A percentile compares a stretch with the other conserved stretches of the same genome.
These are phyloP conservation scores for Drosophila dives DNA, from an alignment of 2,888 invertebrate genomes.

Conservation along the genomic window DNA sequence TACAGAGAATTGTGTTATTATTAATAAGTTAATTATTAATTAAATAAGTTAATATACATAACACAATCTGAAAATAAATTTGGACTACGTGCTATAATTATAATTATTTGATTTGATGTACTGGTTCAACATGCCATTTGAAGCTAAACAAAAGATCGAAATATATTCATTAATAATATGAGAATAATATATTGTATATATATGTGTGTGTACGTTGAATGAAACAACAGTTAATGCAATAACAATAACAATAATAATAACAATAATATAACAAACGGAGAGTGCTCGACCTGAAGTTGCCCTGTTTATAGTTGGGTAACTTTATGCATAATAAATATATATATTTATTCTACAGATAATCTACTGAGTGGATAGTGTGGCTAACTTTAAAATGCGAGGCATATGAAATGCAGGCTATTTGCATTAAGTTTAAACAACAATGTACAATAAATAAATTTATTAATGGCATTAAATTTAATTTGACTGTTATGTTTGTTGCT, in stretches of 20 bases:
- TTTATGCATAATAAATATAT: not conserved
- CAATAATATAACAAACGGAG: not conserved
- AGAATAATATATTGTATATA: not conserved
- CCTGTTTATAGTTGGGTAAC: not conserved
- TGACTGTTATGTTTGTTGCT: constrained; percentile 73
- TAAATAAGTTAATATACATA: not conserved
- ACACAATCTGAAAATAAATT: no score
- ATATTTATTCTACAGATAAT: not conserved
- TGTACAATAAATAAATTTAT: constrained; percentile 63
- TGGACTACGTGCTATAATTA: constrained; percentile 9
- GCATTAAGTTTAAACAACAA: not conserved
- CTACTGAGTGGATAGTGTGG: no score
- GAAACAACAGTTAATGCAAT: constrained; percentile 13
- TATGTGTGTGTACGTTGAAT: constrained; percentile 7
- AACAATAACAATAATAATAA: constrained; percentile 6
- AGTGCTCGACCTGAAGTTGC: constrained; percentile 2
- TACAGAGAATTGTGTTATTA: not conserved
- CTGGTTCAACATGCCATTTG: constrained; percentile 10
- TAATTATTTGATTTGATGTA: constrained; percentile 1
- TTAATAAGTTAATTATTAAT: not conserved
- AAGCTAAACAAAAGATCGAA: constrained; percentile 9
- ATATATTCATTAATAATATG: constrained; percentile 15
- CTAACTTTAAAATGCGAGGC: not conserved
- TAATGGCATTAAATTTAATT: constrained; percentile 72
- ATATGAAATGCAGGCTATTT: constrained; percentile 19